These are phyloP conservation scores for Neuroscelio doddi DNA, from an alignment of 2,888 invertebrate genomes.

Conservation along the genomic window DNA sequence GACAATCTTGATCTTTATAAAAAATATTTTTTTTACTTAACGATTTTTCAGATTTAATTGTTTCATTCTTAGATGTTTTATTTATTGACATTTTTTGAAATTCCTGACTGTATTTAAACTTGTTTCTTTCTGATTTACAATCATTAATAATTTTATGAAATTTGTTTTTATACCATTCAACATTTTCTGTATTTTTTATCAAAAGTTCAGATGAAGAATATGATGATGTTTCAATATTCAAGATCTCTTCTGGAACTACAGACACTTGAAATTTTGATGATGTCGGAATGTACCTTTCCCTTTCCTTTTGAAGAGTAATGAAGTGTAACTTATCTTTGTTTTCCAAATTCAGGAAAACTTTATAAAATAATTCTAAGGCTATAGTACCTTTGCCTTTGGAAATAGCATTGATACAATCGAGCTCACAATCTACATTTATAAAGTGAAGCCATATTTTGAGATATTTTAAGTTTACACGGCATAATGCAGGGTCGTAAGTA, in stretches of 20 bases:
- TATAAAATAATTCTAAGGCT: constrained; percentile 76
- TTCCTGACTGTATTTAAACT: no score
- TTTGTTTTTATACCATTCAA: neutral
- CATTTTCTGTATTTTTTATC: neutral
- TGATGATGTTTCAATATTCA: constrained; percentile 29
- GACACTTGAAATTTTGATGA: constrained; percentile 59
- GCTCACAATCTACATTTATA: constrained; percentile 72
- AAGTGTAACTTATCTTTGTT: constrained; percentile 76
- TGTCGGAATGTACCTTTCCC: constrained; percentile 54
- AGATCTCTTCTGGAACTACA: constrained; percentile 49
- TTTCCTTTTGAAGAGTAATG: constrained; percentile 72
- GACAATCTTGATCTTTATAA: no score
- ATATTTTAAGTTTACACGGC: constrained; percentile 74
- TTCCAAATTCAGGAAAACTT: constrained; percentile 77
- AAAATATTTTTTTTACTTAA: no score
- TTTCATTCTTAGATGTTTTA: no score
- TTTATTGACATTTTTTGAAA: no score
- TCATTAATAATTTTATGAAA: neutral
- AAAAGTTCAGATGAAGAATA: constrained; percentile 47
- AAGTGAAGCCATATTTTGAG: constrained; percentile 74
- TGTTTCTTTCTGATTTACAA: neutral
- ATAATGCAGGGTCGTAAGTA: constrained; percentile 70
- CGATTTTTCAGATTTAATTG: no score
- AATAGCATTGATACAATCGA: constrained; percentile 73
- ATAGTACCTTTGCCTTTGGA: constrained; percentile 72